phyloP scores from a whole-genome alignment of 2,888 invertebrate species.

The Microctonus brassicae region DNA sequence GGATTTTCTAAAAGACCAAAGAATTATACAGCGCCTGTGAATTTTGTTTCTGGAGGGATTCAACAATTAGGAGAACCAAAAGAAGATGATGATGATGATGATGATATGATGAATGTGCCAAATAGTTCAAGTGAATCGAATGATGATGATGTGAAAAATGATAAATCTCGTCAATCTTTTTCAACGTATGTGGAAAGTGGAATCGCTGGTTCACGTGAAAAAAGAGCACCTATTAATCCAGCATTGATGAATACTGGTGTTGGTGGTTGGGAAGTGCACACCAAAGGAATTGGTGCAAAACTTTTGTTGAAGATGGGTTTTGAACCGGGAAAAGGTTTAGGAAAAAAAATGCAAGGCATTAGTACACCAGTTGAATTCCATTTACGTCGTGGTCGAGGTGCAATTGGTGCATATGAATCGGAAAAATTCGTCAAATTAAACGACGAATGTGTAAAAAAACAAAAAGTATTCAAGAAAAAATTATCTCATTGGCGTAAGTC shows the following conservation, averaged over 20 bases:
- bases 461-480: conserved; percentile 75
- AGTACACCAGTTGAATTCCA: conserved; percentile 95
- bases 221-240: conserved; percentile 65
- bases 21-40: conserved; percentile 88
- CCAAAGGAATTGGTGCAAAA: conserved; percentile 97
- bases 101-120: conserved; percentile 48
- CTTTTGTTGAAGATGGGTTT: conserved; percentile 94
- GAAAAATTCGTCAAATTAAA: conserved; percentile 79
- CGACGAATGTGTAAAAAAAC: conserved; percentile 69
- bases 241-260: conserved; percentile 74
- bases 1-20: conserved; percentile 75
- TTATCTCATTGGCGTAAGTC: conserved; percentile 80
- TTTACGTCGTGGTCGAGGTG: conserved; percentile 92
- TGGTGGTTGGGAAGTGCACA: conserved; percentile 94
- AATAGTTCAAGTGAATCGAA: conserved; percentile 71
- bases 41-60: conserved; percentile 92
- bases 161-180: conserved; percentile 54
- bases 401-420: conserved; percentile 92
- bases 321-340: conserved; percentile 95
- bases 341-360: conserved; percentile 97
- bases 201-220: conserved; percentile 74
- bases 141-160: conserved; percentile 61
- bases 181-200: conserved; percentile 69
- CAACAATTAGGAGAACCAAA: conserved; percentile 86
- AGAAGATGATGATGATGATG: conserved; percentile 63